Evolutionary conservation across 2,888 invertebrate species (phyloP), one percentile per base, ranked within the genome.

Genomic region (Crematogaster levior): DNA sequence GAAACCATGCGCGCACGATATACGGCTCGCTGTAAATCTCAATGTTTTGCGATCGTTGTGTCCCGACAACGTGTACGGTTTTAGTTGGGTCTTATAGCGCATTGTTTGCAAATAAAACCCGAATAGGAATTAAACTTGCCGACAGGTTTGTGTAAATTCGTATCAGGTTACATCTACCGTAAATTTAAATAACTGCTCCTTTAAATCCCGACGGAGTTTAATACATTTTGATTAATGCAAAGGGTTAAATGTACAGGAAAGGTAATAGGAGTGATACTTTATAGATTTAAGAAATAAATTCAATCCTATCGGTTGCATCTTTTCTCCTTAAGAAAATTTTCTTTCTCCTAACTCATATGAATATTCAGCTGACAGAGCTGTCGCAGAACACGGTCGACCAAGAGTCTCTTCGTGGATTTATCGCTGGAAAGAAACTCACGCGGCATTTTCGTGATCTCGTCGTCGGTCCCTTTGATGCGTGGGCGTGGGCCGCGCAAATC

Each of bases 401-500:
- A 58, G 80, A 84, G 85, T 84, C 80, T 86, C 85, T 79, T 46
- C 75, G 53, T 58, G 84, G 89, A 89, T 91, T 92, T 90, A 91
- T 89, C 88, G 87, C 63, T 81, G 88, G 86, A 88, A 88, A 89
- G 74, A 88, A 84, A 84, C 79, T 88, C 72, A 72, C 56, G 21
- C 58, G 80, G 72, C 75, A 87, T 86, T 86, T 82, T 86, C 82
- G 90, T 92, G 91, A 92, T 92, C 92, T 27, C 24, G 75, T 24
- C 70, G 90, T 88, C 93, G 92, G 92, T 88, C 81, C 89, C 92
- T 93, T 94, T 93, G 93, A 94, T 92, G 92, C 91, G 93, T 93
- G 91, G 93, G 93, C 91, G 93, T 90, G 90, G 90, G 84, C 84
- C 91, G 89, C 92, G 93, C 93, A 94, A 93, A 94, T 94, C 93